A percentile compares a stretch with the other conserved stretches of the same genome.
Conservation (phyloP, 2,113 vertebrate species). For the Microcebus jonahi region DNA sequence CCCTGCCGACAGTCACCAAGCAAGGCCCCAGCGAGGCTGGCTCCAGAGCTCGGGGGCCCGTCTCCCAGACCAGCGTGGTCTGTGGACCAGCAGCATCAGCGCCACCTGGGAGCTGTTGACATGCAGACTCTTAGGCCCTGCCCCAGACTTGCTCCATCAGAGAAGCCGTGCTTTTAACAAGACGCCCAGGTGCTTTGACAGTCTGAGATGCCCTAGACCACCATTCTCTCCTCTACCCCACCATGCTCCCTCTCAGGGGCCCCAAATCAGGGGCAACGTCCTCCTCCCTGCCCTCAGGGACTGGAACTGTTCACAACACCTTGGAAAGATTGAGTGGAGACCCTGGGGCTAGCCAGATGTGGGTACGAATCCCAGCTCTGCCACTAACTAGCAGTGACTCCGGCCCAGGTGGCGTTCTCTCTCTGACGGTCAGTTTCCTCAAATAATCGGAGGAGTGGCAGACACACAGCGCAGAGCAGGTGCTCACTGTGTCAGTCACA, state of each 20-base stretch:
- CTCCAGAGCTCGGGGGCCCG: not conserved
- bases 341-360: not conserved
- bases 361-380: not conserved
- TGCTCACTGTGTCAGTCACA: not conserved
- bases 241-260: not conserved
- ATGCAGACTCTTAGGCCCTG: not conserved
- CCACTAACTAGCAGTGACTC: not conserved
- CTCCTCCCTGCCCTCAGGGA: not conserved
- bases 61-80: not conserved
- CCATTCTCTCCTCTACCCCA: not conserved
- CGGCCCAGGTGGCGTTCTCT: not conserved
- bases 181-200: rapidly evolving
- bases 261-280: not conserved
- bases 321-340: not conserved
- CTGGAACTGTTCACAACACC: not conserved
- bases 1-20: not conserved
- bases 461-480: not conserved
- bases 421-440: not conserved
- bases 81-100: not conserved
- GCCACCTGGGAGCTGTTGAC: not conserved
- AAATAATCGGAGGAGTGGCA: rapidly evolving
- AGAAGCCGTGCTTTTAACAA: not conserved
- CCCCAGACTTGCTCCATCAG: not conserved
- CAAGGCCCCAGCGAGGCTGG: not conserved
- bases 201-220: not conserved